phyloP scores from a whole-genome alignment of 2,113 vertebrate genomes.

The chimpanzee (Pan troglodytes) region NHGRI_mPanTro3-v2.1_pri NC_072411.2:66537501-66538000 shows the following conservation, averaged over 20 bases:
- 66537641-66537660: neutral
- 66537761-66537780: neutral
- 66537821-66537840: neutral
- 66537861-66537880: neutral
- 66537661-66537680: neutral
- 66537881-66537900: neutral
- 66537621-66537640: neutral
- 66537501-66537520: neutral
- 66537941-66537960: neutral
- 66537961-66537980: neutral
- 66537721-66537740: neutral
- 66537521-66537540: neutral
- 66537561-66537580: slow-evolving; percentile 8
- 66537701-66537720: neutral
- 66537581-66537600: neutral
- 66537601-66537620: neutral
- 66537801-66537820: neutral
- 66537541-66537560: neutral
- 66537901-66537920: neutral
- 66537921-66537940: neutral
- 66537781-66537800: neutral
- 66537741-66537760: neutral
- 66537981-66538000: neutral
- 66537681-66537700: neutral
- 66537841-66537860: neutral